Conservation (phyloP, 1,140 invertebrate species). For the Drosophila asahinai region DNA sequence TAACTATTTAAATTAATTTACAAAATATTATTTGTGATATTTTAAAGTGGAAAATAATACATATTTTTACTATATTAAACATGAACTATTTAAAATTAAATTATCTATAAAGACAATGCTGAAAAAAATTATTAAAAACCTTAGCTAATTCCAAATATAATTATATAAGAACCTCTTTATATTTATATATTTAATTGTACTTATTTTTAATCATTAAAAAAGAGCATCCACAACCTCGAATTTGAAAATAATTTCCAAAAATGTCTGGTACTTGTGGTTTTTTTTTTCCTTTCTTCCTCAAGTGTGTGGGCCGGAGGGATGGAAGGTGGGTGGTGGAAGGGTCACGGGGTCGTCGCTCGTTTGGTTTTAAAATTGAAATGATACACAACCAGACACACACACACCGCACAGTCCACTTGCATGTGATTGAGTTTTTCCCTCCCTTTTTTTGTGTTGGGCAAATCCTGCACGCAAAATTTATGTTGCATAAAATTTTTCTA, state of each 20-base stretch:
- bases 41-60: no score
- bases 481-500: conserved; percentile 84
- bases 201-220: not conserved
- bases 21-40: no score
- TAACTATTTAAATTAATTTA: no score
- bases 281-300: not conserved
- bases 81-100: no score
- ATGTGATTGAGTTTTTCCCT: conserved; percentile 66
- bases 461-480: conserved; percentile 82
- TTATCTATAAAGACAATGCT: no score
- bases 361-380: conserved; percentile 80
- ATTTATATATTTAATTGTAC: not conserved
- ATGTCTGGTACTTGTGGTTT: conserved; percentile 19
- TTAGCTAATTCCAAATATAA: not conserved
- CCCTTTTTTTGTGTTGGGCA: conserved; percentile 22
- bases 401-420: conserved; percentile 45
- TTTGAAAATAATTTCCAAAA: not conserved
- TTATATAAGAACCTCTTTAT: not conserved
- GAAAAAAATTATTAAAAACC: no score
- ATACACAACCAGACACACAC: conserved; percentile 41
- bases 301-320: conserved; percentile 1
- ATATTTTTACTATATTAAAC: no score
- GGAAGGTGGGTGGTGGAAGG: conserved; percentile 9
- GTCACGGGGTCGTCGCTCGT: conserved; percentile 53
- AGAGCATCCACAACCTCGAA: not conserved